A percentile compares a stretch with the other conserved stretches of the same genome.
Evolutionary conservation across 2,888 invertebrate species (phyloP).

Genomic region (Chrysodeixis includens): DNA sequence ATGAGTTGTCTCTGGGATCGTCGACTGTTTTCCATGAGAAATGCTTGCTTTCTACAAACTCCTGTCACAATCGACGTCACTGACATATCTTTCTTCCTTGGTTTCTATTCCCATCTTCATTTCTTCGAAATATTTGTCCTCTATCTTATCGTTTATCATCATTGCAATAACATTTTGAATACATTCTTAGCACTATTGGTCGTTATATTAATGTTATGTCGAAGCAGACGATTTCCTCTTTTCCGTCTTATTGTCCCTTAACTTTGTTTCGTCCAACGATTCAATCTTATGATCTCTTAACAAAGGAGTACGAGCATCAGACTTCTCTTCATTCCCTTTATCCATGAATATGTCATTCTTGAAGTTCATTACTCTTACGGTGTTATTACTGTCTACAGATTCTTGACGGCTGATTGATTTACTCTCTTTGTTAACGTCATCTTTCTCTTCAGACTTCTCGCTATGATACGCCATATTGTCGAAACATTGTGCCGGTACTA

Average conservation of each 20-base stretch:
- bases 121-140: conserved; percentile 18
- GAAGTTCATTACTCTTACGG: conserved; percentile 78
- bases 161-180: conserved; percentile 42
- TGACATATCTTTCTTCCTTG: conserved; percentile 19
- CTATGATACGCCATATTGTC: conserved; percentile 86
- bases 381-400: conserved; percentile 79
- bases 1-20: neutral
- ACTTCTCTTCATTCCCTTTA: conserved; percentile 76
- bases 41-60: conserved; percentile 8
- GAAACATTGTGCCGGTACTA: conserved; percentile 85
- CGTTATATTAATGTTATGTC: conserved; percentile 74
- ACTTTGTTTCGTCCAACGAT: conserved; percentile 84
- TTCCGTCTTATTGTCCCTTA: conserved; percentile 82
- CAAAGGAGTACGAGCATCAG: conserved; percentile 83
- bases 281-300: conserved; percentile 85
- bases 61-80: conserved; percentile 23
- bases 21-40: neutral
- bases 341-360: conserved; percentile 80
- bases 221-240: conserved; percentile 87
- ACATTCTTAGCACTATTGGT: conserved; percentile 76
- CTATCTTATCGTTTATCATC: conserved; percentile 9
- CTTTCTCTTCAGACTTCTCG: conserved; percentile 73
- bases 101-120: conserved; percentile 10
- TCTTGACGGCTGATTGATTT: conserved; percentile 77
- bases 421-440: conserved; percentile 63